Evolutionary conservation across 1,140 invertebrate genomes (phyloP), one percentile per base, ranked within the genome.

Genomic region (Teleogryllus occipitalis): DNA sequence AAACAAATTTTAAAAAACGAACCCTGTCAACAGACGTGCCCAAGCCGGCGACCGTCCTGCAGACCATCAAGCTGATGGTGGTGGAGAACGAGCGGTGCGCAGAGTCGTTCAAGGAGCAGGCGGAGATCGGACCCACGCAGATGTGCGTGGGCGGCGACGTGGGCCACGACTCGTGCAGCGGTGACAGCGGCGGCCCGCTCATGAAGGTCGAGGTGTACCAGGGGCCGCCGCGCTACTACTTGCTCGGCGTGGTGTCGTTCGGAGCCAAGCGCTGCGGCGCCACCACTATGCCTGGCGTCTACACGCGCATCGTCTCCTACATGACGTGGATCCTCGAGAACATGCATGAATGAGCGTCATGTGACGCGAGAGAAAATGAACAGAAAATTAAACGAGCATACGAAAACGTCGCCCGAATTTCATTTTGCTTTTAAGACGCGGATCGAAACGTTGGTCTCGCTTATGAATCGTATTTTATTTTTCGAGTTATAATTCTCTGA

Each of bases 241-340:
- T 93, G 39, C 85, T 92, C 1, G 93, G 92, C 2, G 85, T 93
- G 22, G 91, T 93, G 0, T 93, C 92, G 5, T 93, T 90, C 82
- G 93, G 93, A 0, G 87, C 89, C 2, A 88, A 87, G 54, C 83
- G 86, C 0, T 93, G 92, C 82, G 89, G 88, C 18, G 82, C 82
- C 8, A 82, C 83, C 14, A 84, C 77, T 80, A 83, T 84, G 7
- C 90, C 90, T 6, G 89, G 87, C 0, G 86, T 91, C 8, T 91
- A 91, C 81, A 91, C 88, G 14, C 85, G 85, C 15, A 83, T 91
- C 7, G 83, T 87, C 8, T 80, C 84, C 10, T 90, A 89, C 81
- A 74, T 88, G 12, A 81, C 84, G 39, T 91, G 89, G 90, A 89
- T 92, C 49, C 81, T 89, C 72, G 84, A 89, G 80, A 83, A 86